phyloP scores from a whole-genome alignment of 2,113 vertebrate genomes.

The Mobula hypostoma region DNA sequence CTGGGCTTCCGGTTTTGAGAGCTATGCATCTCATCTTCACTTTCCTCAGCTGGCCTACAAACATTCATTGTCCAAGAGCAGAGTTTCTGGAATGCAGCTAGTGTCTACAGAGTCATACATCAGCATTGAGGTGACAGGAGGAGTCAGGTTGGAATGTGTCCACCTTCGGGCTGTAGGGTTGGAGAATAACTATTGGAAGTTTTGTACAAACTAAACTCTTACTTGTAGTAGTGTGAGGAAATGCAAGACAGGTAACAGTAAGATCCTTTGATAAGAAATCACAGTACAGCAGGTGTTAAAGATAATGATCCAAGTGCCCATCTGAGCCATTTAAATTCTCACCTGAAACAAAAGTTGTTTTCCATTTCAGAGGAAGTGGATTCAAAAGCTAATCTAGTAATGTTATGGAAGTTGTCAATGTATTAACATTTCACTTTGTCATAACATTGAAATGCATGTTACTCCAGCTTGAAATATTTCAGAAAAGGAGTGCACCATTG shows the following conservation, averaged over 20 bases:
- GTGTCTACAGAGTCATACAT: background rate
- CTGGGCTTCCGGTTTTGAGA: background rate
- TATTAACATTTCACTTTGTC: background rate
- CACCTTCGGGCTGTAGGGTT: background rate
- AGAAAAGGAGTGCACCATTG: background rate
- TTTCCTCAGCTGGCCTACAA: background rate
- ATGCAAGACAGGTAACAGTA: background rate
- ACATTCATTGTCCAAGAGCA: background rate
- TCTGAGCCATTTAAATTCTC: background rate
- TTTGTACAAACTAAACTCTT: background rate
- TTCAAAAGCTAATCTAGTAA: background rate
- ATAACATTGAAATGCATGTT: background rate
- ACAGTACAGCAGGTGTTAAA: background rate
- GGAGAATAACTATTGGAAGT: background rate
- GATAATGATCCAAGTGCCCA: background rate
- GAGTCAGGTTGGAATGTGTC: background rate
- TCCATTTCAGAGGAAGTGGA: background rate
- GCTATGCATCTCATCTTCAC: background rate
- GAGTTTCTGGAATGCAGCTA: background rate
- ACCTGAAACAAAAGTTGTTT: background rate
- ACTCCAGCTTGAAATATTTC: constrained; percentile 1
- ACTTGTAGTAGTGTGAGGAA: background rate
- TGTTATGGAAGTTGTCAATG: background rate
- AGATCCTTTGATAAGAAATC: background rate
- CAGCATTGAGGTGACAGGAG: background rate